Evolutionary conservation across 2,888 invertebrate species (phyloP), one percentile per base, ranked within the genome.

Genomic region (Mesorhabditis belari): DNA sequence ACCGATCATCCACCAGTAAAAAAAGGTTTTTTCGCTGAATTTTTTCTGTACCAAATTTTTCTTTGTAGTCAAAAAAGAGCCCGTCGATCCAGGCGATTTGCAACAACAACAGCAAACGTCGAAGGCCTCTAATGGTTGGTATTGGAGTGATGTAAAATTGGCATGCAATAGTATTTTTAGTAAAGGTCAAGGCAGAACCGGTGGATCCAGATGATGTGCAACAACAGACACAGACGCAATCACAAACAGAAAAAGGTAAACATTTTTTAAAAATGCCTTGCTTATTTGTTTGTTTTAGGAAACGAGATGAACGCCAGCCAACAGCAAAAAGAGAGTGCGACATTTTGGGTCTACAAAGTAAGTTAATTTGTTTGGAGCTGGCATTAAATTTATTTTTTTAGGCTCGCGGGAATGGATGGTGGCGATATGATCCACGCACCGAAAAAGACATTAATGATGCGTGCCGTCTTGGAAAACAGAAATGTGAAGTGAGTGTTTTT

Each of bases 391-490:
- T n/a, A n/a, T n/a, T 35, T 35, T 9, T 35, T 35, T 35, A 63
- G 49, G 69, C 61, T n/a, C 60, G 66, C 21, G 50, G 57, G 4
- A 53, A 62, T 9, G 66, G 70, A 19, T 74, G 74, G 74, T 74
- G 74, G 74, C 51, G 74, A n/a, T 74, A 65, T 60, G 71, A 74
- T 51, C 73, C 73, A 9, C 58, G 66, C 27, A 58, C 58, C 24
- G 74, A 74, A 58, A 64, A 63, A 21, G 70, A 71, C 23, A 63
- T 74, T 25, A 67, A 66, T 28, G 65, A 55, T 9, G 67, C 65
- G 12, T 60, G n/a, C n/a, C n/a, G n/a, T n/a, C n/a, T n/a, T n/a
- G n/a, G n/a, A n/a, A n/a, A n/a, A n/a, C n/a, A n/a, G n/a, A n/a
- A n/a, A n/a, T n/a, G n/a, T n/a, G n/a, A n/a, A n/a, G n/a, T n/a